Conservation (phyloP, 2,797 vertebrate genomes). For the Tokudaia tokunoshimensis region DNA sequence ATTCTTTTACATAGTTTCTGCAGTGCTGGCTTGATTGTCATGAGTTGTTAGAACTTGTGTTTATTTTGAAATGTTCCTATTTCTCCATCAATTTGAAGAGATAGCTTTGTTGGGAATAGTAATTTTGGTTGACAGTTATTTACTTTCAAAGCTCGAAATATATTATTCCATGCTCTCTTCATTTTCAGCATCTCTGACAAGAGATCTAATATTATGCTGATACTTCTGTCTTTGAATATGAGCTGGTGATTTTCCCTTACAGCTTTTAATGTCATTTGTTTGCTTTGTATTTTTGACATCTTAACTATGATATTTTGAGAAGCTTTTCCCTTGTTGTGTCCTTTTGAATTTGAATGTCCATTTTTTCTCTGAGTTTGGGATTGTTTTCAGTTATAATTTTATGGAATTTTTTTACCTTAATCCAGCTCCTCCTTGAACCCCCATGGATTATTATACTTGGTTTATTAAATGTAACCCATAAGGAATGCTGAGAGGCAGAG, state of each 20-base stretch:
- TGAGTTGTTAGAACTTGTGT: not conserved
- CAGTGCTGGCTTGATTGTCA: not conserved
- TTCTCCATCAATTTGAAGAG: not conserved
- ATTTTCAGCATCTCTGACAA: not conserved
- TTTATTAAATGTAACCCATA: not conserved
- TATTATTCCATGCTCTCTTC: not conserved
- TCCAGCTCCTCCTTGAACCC: not conserved
- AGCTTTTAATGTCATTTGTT: not conserved
- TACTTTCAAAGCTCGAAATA: not conserved
- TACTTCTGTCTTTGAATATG: not conserved
- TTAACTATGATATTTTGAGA: not conserved
- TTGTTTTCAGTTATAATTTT: not conserved
- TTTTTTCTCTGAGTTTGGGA: not conserved
- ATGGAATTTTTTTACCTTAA: not conserved
- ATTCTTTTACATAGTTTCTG: not conserved
- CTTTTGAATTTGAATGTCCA: not conserved
- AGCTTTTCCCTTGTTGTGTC: not conserved
- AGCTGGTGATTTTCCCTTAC: not conserved
- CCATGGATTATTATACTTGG: not conserved
- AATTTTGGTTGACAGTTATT: not conserved
- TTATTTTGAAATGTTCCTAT: not conserved
- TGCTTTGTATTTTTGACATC: not conserved
- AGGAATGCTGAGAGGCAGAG: not conserved
- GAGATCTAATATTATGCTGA: not conserved
- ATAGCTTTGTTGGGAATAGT: slow-evolving; percentile 15